Conservation (phyloP, 2,888 invertebrate species). For the Synanthedon formicaeformis region DNA sequence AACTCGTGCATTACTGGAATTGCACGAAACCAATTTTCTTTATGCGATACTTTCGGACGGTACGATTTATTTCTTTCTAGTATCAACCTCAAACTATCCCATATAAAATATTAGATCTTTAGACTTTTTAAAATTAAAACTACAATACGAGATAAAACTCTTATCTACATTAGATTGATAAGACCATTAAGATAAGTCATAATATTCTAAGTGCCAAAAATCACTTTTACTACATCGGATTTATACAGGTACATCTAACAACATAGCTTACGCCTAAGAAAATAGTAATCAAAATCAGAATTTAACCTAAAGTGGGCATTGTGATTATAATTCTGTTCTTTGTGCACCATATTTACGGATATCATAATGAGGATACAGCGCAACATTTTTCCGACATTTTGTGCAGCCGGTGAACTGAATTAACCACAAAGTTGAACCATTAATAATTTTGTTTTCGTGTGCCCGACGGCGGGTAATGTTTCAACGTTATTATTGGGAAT, state of each 20-base stretch:
- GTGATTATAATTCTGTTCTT: neutral
- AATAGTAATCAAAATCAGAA: no score
- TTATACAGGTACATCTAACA: no score
- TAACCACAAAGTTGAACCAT: conserved; percentile 52
- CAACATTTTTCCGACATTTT: conserved; percentile 40
- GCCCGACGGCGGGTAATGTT: conserved; percentile 51
- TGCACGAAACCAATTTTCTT: conserved; percentile 59
- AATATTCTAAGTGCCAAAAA: no score
- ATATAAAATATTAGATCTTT: neutral
- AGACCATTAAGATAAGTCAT: no score
- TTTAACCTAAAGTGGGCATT: no score
- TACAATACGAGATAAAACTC: neutral
- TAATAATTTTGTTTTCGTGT: conserved; percentile 64
- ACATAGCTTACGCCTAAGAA: no score
- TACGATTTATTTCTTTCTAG: conserved; percentile 35
- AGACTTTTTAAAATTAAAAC: neutral
- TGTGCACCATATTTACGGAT: conserved; percentile 32
- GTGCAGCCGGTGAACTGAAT: conserved; percentile 50
- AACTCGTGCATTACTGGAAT: conserved; percentile 62
- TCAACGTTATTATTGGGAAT: conserved; percentile 60
- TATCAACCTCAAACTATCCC: conserved; percentile 13
- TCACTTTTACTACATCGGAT: no score
- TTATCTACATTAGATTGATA: neutral
- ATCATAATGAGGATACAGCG: conserved; percentile 28
- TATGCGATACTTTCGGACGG: conserved; percentile 40